phyloP scores from a whole-genome alignment of 1,140 invertebrate genomes.

The Laupala kohalensis region DNA sequence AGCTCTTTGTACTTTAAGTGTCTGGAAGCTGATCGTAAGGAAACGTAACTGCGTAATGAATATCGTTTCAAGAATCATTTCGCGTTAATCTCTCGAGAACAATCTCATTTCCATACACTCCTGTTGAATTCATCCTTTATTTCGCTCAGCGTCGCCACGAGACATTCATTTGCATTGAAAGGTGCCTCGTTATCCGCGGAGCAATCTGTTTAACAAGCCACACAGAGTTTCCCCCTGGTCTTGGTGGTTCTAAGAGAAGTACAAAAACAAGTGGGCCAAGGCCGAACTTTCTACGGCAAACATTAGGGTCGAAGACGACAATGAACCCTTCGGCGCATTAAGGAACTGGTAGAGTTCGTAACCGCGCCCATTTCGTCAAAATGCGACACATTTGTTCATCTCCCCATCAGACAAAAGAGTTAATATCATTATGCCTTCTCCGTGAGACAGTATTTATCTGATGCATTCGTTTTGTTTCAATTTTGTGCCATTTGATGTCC shows the following conservation, averaged over 20 bases:
- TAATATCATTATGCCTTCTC: no score
- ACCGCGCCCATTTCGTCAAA: no score
- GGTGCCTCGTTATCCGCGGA: background rate
- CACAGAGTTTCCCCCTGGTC: background rate
- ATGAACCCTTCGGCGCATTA: background rate
- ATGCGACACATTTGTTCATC: no score
- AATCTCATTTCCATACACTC: background rate
- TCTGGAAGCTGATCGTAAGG: background rate
- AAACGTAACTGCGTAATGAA: background rate
- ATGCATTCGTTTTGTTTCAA: no score
- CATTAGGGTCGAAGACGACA: no score
- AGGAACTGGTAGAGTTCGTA: background rate
- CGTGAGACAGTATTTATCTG: no score
- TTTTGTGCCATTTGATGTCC: no score
- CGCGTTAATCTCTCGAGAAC: background rate
- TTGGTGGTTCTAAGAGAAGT: background rate
- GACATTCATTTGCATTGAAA: background rate
- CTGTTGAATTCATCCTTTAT: background rate
- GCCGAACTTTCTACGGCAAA: background rate
- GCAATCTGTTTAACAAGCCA: background rate
- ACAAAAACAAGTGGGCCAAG: background rate
- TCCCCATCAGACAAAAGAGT: no score
- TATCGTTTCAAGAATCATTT: background rate
- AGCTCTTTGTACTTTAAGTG: no score
- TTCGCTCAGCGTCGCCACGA: background rate